These are phyloP conservation scores for Chrysaora quinquecirrha DNA, from an alignment of 30 jellyfish, hydroid and myxozoan genomes.

Conservation along the genomic window DNA sequence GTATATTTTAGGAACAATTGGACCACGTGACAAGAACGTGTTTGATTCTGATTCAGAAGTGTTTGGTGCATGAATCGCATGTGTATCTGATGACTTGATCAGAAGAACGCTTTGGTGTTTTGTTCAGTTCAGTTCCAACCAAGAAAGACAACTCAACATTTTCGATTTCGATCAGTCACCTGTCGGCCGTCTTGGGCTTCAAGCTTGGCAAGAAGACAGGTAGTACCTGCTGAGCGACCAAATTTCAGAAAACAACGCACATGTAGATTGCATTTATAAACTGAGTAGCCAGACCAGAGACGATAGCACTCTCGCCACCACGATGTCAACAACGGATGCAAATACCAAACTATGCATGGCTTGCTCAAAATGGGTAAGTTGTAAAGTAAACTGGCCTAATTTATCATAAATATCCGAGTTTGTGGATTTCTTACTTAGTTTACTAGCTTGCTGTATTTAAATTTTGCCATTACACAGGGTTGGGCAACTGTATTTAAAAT, in stretches of 20 bases:
- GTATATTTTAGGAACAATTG: slow-evolving; percentile 48
- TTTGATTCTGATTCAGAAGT: slow-evolving; percentile 20
- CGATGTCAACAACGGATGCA: neutral
- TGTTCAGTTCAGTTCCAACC: neutral
- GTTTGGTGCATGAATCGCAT: slow-evolving; percentile 2
- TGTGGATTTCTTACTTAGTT: too few species aligned
- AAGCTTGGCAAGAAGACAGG: neutral
- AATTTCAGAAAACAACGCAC: neutral
- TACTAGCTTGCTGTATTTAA: too few species aligned
- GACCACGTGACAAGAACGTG: slow-evolving; percentile 77
- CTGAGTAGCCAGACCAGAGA: neutral
- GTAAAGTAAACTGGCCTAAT: too few species aligned
- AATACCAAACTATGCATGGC: slow-evolving; percentile 67
- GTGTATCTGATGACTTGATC: neutral
- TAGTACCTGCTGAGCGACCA: slow-evolving; percentile 7
- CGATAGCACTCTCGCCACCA: neutral
- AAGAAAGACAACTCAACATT: neutral
- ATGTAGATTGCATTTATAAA: neutral
- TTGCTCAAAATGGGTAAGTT: slow-evolving; percentile 79
- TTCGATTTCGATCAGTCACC: neutral
- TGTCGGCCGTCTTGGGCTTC: neutral
- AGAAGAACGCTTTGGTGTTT: too few species aligned
- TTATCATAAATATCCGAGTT: too few species aligned
- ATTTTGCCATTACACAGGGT: too few species aligned
- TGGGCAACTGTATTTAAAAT: too few species aligned